Base-by-base conservation (phyloP, 2,113 vertebrate genomes). In the Myotis lucifugus region DNA sequence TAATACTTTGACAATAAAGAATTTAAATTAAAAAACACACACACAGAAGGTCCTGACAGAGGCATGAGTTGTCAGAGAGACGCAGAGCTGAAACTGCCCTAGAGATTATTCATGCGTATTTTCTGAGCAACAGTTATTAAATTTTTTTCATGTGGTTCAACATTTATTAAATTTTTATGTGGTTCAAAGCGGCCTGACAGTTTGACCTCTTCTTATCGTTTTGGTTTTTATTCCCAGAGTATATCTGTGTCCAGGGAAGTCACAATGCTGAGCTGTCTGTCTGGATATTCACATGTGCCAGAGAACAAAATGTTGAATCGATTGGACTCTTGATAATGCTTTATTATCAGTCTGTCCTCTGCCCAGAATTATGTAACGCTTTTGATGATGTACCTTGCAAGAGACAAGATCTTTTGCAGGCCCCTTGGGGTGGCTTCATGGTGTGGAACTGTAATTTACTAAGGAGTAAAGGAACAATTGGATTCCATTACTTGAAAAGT, bases 81-180 rank as follows among this genome's bases (percentile, higher is more conserved):
- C 37, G 14, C 46, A 96, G 97, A 74, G 9, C 19, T 3, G 12
- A 83, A 86, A 5, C 42, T 84, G 21, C n/a, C 85, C 1, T 72
- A 67, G 90, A 54, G 27, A 90, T 88, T 77, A 61, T 54, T 95
- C 66, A 77, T 88, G 88, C 74, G 14, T 40, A 52, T 61, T 12
- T 93, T 96, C 88, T 95, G 25, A 70, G 8, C 56, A 61, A 81
- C 34, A 73, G 48, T 95, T 94, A 66, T 84, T 94, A 76, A 76
- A 84, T 69, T 79, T 93, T 93, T 61, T 90, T 78, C 78, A 82
- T 64, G 87, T 91, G 42, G n/a, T 76, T 90, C 48, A 70, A 54
- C 17, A 6, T 32, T 83, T 64, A 64, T 46, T 83, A 83, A 83
- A 83, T 46, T 95, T 90, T 83, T 70, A 82, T 67, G 79, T 93